Percentiles rank a stretch among this genome's conserved stretches.
phyloP scores from a whole-genome alignment of 1,140 invertebrate genomes.

The Drosophila jambulina region DNA sequence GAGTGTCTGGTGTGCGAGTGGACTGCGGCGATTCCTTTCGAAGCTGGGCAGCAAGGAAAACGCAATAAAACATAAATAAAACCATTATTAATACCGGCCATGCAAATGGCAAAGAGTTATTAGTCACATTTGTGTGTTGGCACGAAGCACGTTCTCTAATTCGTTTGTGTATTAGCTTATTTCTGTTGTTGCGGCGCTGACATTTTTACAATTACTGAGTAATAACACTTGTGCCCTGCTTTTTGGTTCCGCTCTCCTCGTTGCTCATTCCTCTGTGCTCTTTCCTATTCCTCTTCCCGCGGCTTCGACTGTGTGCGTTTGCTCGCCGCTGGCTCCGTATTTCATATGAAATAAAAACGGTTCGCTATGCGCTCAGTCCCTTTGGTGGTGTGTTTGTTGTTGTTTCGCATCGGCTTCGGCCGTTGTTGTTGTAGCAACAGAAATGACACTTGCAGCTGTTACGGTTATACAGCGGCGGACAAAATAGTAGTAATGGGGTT shows the following conservation, averaged over 20 bases:
- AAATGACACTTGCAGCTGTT: constrained; percentile 56
- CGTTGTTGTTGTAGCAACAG: constrained; percentile 44
- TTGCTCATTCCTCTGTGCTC: constrained; percentile 51
- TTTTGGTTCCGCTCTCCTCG: constrained; percentile 59
- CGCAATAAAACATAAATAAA: constrained; percentile 41
- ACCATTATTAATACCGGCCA: constrained; percentile 31
- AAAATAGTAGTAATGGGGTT: constrained; percentile 1
- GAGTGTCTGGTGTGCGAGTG: neutral
- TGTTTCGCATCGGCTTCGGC: constrained; percentile 7
- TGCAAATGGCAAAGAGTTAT: constrained; percentile 33
- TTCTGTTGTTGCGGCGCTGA: constrained; percentile 44
- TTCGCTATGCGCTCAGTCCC: constrained; percentile 71
- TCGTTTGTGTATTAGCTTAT: constrained; percentile 36
- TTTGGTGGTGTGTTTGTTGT: constrained; percentile 29
- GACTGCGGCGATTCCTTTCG: constrained; percentile 50
- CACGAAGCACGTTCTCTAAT: constrained; percentile 43
- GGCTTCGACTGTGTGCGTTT: constrained; percentile 36
- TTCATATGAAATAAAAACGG: constrained; percentile 83
- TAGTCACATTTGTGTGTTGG: constrained; percentile 47
- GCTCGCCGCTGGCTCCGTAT: constrained; percentile 56
- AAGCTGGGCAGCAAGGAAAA: constrained; percentile 35
- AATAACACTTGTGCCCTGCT: constrained; percentile 72
- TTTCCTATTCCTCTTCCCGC: constrained; percentile 22
- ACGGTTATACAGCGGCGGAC: constrained; percentile 14
- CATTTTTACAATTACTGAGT: constrained; percentile 77